Conservation (phyloP, 2,888 invertebrate genomes). For the Polyploca ridens region DNA sequence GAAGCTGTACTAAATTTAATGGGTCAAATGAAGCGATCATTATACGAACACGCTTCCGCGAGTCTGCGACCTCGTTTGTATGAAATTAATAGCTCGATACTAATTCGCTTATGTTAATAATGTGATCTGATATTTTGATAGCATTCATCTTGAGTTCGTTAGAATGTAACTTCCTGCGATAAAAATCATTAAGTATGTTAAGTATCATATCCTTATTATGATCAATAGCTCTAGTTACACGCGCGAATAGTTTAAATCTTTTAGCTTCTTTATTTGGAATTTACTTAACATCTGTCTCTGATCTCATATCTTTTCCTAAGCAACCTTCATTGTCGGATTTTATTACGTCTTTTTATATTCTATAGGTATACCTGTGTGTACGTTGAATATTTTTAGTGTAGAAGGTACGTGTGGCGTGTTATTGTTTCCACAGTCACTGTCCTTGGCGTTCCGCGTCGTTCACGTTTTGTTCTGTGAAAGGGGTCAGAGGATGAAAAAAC, state of each 20-base stretch:
- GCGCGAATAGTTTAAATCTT: constrained; percentile 58
- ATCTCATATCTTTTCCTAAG: constrained; percentile 37
- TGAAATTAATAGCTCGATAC: constrained; percentile 24
- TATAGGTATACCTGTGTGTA: constrained; percentile 4
- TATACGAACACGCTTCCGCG: constrained; percentile 34
- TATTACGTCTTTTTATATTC: background rate
- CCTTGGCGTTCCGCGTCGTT: constrained; percentile 34
- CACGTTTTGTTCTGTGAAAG: constrained; percentile 42
- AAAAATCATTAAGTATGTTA: constrained; percentile 49
- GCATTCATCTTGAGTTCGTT: constrained; percentile 33
- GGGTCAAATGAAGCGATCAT: constrained; percentile 44
- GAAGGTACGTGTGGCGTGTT: constrained; percentile 15
- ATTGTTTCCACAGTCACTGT: constrained; percentile 24
- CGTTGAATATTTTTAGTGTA: constrained; percentile 23
- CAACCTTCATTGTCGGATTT: background rate
- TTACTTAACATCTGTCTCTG: constrained; percentile 60
- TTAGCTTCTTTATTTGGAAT: constrained; percentile 57
- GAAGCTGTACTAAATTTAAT: constrained; percentile 42
- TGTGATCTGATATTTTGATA: constrained; percentile 30
- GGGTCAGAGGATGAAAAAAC: constrained; percentile 58
- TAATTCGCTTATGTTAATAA: constrained; percentile 30
- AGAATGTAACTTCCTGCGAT: constrained; percentile 41
- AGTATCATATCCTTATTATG: constrained; percentile 52
- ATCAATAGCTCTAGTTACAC: constrained; percentile 47
- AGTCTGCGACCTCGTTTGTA: constrained; percentile 35